Base-by-base conservation (phyloP, 2,113 vertebrate genomes). In the Planiliza haematocheilus region DNA sequence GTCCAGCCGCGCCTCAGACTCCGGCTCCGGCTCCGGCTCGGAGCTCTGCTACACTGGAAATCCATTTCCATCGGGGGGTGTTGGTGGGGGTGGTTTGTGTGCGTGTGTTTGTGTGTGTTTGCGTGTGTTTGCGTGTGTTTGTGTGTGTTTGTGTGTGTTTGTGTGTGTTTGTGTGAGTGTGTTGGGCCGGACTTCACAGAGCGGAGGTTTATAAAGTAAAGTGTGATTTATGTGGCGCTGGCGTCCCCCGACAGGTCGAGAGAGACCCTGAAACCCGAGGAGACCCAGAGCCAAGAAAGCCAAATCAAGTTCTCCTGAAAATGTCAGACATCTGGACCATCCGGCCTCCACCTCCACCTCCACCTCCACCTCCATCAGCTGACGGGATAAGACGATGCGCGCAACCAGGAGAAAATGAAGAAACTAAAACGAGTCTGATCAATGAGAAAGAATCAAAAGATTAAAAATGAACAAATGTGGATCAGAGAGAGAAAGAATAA, bases 161-260 rank as follows among this genome's bases (percentile, higher is more conserved):
- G 68, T 56, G 79, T 59, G 61, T 7, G 79, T 0, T 65, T 4
- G 63, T 7, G 48, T 21, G 39, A 34, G 46, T 38, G 62, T 20
- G 21, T 12, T 45, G 69, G 60, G 77, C 60, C 48, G 51, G 17
- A 80, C 84, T 83, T 83, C 80, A 85, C 75, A 76, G 83, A 76
- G 71, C 42, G 14, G 5, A 70, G 92, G 90, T 88, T 90, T 91
- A 87, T 91, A 86, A 86, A 93, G 74, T 85, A 92, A 87, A 74
- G 86, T 75, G 90, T 95, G 95, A 96, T 95, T 95, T 96, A 94
- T 94, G 91, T 91, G 67, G 66, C 91, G 88, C 86, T 91, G 53
- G 89, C 83, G 82, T 82, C 89, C 59, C 59, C 62, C 91, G 74
- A 55, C 94, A 93, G 90, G 84, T 88, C 93, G 90, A 93, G 89